These are phyloP conservation scores for Cryptomyrus ogoouensis DNA, from an alignment of 2,113 vertebrate genomes.

Conservation along the genomic window DNA sequence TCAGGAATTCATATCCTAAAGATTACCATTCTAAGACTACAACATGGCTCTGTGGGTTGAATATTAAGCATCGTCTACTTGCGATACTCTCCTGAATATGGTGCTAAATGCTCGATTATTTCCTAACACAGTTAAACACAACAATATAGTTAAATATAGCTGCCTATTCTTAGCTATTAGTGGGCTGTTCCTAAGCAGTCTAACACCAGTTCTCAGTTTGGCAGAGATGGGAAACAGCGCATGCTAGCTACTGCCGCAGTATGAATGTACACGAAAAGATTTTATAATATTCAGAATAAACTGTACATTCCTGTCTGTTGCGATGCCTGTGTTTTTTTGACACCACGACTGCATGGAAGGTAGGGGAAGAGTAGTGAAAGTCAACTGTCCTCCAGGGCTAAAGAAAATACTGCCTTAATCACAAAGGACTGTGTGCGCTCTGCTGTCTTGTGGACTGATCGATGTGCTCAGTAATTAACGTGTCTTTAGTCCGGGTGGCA, in stretches of 20 bases:
- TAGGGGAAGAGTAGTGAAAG: neutral
- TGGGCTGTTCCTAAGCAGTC: neutral
- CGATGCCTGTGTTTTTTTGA: neutral
- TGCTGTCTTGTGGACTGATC: neutral
- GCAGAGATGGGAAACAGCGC: neutral
- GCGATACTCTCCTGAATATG: neutral
- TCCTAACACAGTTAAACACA: neutral
- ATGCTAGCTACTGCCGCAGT: neutral
- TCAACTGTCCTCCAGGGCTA: neutral
- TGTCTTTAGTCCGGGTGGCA: neutral
- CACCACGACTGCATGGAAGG: neutral
- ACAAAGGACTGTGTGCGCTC: neutral
- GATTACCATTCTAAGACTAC: neutral
- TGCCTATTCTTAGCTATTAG: neutral
- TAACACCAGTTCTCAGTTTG: neutral
- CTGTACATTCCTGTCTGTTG: neutral
- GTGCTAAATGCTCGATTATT: neutral
- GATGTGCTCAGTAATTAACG: slow-evolving; percentile 2
- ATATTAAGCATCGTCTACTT: neutral
- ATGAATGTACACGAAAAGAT: neutral
- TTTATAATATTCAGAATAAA: neutral
- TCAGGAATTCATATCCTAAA: neutral
- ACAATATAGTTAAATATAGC: neutral
- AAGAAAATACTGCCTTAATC: neutral
- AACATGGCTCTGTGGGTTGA: neutral